These are phyloP conservation scores for Pyrrhosoma nymphula DNA, from an alignment of 2,888 invertebrate genomes.

Conservation along the genomic window DNA sequence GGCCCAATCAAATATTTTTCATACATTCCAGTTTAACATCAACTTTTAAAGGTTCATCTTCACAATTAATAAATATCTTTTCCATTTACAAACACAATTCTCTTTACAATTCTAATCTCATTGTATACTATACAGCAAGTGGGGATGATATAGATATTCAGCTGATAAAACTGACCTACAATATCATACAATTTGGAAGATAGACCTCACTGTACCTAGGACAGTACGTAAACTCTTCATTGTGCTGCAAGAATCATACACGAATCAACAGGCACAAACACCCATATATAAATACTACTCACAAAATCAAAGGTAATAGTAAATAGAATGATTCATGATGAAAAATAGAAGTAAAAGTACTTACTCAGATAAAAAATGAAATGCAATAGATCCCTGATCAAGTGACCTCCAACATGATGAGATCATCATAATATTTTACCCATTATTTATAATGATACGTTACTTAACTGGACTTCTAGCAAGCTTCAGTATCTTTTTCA, in stretches of 20 bases:
- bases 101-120: slow-evolving; percentile 66
- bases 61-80: slow-evolving; percentile 67
- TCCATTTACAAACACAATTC: slow-evolving; percentile 66
- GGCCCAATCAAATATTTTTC: slow-evolving; percentile 65
- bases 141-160: slow-evolving; percentile 67
- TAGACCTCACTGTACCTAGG: slow-evolving; percentile 66
- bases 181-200: slow-evolving; percentile 67
- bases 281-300: slow-evolving; percentile 65
- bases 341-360: slow-evolving; percentile 61
- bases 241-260: slow-evolving; percentile 67
- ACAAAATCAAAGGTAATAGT: slow-evolving; percentile 51
- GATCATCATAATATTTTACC: slow-evolving; percentile 46
- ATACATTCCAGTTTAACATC: slow-evolving; percentile 66
- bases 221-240: slow-evolving; percentile 63
- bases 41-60: slow-evolving; percentile 66
- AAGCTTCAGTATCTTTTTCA: slow-evolving; percentile 42
- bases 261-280: slow-evolving; percentile 66
- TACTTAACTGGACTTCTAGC: slow-evolving; percentile 33
- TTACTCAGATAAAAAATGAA: slow-evolving; percentile 58
- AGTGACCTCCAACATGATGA: slow-evolving; percentile 63
- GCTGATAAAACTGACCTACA: slow-evolving; percentile 67
- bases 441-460: slow-evolving; percentile 9
- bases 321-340: slow-evolving; percentile 51
- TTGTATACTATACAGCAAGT: slow-evolving; percentile 66
- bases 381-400: slow-evolving; percentile 63